These are phyloP conservation scores for Saccopteryx bilineata DNA, from an alignment of 2,113 vertebrate species.

Conservation along the genomic window DNA sequence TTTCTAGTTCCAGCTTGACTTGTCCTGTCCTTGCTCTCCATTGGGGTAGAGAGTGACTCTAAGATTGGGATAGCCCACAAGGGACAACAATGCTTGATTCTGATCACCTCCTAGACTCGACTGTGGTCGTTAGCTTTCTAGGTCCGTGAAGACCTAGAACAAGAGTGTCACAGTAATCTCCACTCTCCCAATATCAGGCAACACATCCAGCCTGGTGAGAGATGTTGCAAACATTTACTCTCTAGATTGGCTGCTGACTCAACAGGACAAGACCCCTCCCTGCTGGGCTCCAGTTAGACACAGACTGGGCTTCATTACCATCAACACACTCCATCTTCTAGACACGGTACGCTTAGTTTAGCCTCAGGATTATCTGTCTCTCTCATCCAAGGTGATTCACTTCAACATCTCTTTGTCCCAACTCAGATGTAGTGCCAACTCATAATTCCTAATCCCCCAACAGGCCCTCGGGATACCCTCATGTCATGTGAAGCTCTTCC, in stretches of 20 bases:
- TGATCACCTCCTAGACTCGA: neutral
- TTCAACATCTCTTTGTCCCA: neutral
- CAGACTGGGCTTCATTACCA: neutral
- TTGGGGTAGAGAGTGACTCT: neutral
- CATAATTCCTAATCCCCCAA: conserved; percentile 71
- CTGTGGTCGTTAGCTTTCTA: neutral
- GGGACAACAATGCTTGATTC: neutral
- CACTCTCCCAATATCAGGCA: neutral
- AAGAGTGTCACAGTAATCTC: neutral
- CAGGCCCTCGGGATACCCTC: conserved; percentile 84
- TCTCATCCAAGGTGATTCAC: neutral
- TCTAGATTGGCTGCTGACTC: neutral
- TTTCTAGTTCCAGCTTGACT: neutral
- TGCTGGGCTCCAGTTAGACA: neutral
- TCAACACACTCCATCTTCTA: neutral
- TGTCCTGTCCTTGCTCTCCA: neutral
- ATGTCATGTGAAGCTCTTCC: conserved; percentile 27
- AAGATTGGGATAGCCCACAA: neutral
- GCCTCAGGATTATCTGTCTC: neutral
- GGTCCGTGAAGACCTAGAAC: neutral
- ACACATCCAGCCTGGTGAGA: neutral
- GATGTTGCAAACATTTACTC: conserved; percentile 62
- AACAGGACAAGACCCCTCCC: neutral
- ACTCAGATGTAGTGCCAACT: neutral
- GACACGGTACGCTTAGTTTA: neutral